Percentiles rank a stretch among this genome's conserved stretches.
phyloP scores from a whole-genome alignment of 2,113 vertebrate genomes.

The Puffinus mauretanicus region DNA sequence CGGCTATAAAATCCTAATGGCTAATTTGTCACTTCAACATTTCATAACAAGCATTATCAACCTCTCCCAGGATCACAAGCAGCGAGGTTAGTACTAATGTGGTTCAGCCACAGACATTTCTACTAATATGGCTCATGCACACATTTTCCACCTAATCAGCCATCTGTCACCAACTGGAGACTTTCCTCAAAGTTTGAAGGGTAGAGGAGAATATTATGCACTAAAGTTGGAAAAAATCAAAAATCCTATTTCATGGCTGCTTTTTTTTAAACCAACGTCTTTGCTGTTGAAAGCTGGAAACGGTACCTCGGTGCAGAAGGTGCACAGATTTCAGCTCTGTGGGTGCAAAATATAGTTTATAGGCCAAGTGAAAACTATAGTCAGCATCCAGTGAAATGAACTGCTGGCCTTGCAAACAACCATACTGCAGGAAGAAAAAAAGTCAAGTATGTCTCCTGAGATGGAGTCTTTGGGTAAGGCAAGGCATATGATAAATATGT shows the following conservation, averaged over 20 bases:
- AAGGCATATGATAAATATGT: not conserved
- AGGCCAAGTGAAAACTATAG: constrained; percentile 36
- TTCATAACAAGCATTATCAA: constrained; percentile 35
- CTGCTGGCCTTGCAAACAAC: constrained; percentile 36
- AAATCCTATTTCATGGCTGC: not conserved
- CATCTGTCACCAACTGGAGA: constrained; percentile 7
- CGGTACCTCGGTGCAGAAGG: constrained; percentile 7
- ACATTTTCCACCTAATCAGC: constrained; percentile 45
- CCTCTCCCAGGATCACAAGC: constrained; percentile 27
- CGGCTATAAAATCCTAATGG: not conserved
- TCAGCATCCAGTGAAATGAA: constrained; percentile 37
- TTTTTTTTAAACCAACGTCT: not conserved
- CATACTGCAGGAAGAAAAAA: not conserved
- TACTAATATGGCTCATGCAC: not conserved
- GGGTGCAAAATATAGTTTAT: constrained; percentile 39
- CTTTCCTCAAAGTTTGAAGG: constrained; percentile 4
- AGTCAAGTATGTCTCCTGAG: not conserved
- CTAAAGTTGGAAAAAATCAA: not conserved
- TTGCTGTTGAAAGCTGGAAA: not conserved
- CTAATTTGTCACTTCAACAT: constrained; percentile 28
- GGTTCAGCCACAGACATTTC: constrained; percentile 1
- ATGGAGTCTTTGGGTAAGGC: not conserved
- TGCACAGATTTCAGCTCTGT: constrained; percentile 62
- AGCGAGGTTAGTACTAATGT: not conserved
- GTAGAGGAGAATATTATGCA: not conserved